A percentile compares a stretch with the other conserved stretches of the same genome.
Conservation (phyloP, 2,113 vertebrate species). For the Rallus limicola region DNA sequence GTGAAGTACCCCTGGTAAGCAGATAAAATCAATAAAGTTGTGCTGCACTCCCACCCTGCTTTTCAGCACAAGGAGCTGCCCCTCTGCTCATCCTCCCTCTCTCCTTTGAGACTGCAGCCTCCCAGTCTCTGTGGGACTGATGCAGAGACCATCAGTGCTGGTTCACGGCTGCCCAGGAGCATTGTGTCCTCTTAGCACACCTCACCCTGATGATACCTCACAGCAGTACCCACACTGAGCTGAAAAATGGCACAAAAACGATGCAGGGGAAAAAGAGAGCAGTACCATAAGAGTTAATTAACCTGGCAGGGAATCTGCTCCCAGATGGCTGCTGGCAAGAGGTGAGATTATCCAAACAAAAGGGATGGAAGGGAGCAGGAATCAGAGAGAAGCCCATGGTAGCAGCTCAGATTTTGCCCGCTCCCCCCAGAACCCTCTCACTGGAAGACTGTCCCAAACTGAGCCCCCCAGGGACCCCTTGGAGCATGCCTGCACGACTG, state of each 20-base stretch:
- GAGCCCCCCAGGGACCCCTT: background rate
- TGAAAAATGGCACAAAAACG: background rate
- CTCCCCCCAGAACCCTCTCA: background rate
- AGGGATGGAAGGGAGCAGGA: background rate
- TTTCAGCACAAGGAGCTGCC: background rate
- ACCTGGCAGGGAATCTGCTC: background rate
- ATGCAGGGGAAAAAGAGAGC: background rate
- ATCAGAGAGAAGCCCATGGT: background rate
- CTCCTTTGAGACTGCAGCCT: background rate
- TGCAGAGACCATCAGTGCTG: background rate
- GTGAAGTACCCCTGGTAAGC: background rate
- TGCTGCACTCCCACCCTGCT: background rate
- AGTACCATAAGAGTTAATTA: background rate
- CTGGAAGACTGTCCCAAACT: background rate
- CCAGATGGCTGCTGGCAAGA: background rate
- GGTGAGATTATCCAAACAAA: conserved; percentile 11
- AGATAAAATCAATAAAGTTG: background rate
- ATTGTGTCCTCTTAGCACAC: background rate
- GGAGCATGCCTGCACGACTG: too few species aligned
- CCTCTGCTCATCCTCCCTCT: background rate
- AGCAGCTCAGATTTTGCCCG: background rate
- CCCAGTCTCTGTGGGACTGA: background rate
- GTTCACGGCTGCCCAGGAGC: background rate
- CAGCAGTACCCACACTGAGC: background rate
- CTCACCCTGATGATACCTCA: background rate